phyloP scores from a whole-genome alignment of 2,113 vertebrate species.

The Nyctereutes procyonoides region DNA sequence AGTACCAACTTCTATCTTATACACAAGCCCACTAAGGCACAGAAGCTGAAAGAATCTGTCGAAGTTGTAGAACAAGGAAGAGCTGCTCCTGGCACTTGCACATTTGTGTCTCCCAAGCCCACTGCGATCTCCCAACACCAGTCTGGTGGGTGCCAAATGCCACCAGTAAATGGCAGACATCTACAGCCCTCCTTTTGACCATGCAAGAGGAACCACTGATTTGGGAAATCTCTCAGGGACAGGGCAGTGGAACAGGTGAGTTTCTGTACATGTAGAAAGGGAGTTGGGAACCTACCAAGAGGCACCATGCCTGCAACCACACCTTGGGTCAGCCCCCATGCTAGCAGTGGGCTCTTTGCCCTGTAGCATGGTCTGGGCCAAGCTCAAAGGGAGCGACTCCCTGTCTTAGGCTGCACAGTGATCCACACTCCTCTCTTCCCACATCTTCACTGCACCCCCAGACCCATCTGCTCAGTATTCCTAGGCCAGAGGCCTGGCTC shows the following conservation, averaged over 20 bases:
- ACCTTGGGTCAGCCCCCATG: neutral
- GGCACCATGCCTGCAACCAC: neutral
- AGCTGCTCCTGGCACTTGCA: neutral
- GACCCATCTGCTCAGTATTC: neutral
- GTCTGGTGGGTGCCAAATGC: neutral
- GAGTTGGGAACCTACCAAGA: neutral
- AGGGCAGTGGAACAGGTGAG: neutral
- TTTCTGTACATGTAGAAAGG: neutral
- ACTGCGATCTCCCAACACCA: neutral
- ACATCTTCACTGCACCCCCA: too few relatives aligned
- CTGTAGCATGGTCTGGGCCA: rapidly evolving
- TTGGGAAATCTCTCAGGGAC: neutral
- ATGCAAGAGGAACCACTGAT: neutral
- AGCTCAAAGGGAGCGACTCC: neutral
- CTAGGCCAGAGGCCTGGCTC: constrained; percentile 31
- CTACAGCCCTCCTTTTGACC: neutral
- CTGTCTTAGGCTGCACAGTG: neutral
- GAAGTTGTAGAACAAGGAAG: neutral
- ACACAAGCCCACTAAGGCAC: neutral
- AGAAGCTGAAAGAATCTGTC: neutral
- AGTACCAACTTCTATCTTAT: neutral
- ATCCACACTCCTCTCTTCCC: neutral
- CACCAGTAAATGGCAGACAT: neutral
- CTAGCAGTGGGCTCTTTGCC: neutral
- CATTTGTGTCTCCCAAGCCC: neutral